Evolutionary conservation across 1,140 invertebrate genomes (phyloP), one percentile per base, ranked within the genome.

Genomic region (Zaprionus ghesquierei): DNA sequence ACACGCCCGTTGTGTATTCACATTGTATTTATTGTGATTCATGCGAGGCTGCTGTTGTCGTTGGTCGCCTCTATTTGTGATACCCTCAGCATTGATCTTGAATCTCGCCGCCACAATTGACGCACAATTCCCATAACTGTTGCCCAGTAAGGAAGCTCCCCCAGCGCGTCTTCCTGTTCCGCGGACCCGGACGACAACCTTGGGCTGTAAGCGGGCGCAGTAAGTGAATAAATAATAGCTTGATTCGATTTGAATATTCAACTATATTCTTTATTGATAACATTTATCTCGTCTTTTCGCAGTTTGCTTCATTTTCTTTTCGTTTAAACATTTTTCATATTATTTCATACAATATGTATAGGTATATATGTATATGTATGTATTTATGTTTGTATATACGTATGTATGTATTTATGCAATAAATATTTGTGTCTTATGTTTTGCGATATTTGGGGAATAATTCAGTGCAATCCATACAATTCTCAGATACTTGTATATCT

Each of bases 181-280:
- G 81, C 15, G 12, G 18, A 27, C 10, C 13, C 3, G n/a, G 35
- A 3, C 25, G 8, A 29, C 31, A 65, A 71, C 81, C 81, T 78
- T 81, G 58, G 38, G 35, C 41, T 55, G 41, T 77, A 69, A 73
- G 18, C 18, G 41, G 22, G 10, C 4, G 27, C 18, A 33, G 15
- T 72, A 56, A 63, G 10, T 59, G 53, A 60, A 61, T 31, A 25
- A 49, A 62, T 62, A 60, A 71, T 33, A 41, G 8, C 18, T 22
- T 5, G 3, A 29, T 27, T 10, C 15, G 18, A 66, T 63, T 68
- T 89, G 79, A 87, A 87, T 87, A 81, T 84, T 90, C 87, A 90
- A 90, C 87, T 90, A 90, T 87, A 90, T 76, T 90, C 82, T 90
- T 90, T 90, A 90, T 90, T 90, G 87, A 90, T 90, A 90, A 90